Percentiles rank a stretch among this genome's conserved stretches.
phyloP scores from a whole-genome alignment of 2,888 invertebrate genomes.

The Troilus luridus region DNA sequence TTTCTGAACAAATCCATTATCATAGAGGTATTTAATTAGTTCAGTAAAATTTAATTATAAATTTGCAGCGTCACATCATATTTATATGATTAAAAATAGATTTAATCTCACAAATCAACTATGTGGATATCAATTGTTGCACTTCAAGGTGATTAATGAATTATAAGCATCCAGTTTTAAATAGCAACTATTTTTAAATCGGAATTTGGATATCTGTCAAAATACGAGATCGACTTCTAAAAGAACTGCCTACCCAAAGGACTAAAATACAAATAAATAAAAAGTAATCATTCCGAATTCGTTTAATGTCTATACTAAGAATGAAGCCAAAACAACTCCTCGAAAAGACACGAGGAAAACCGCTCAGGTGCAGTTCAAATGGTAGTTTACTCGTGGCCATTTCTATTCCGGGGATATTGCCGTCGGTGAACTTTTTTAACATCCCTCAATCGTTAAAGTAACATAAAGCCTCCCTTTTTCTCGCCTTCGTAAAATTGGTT shows the following conservation, averaged over 20 bases:
- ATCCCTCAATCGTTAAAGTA: not conserved
- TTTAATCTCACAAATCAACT: no score
- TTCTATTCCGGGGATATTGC: not conserved
- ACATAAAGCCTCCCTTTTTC: not conserved
- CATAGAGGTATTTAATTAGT: no score
- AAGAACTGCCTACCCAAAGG: not conserved
- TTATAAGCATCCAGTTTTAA: no score
- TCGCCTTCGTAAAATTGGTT: not conserved
- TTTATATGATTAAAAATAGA: no score
- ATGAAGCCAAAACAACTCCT: not conserved
- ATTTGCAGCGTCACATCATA: no score
- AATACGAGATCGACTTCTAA: no score
- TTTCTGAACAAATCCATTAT: no score
- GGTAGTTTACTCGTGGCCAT: not conserved
- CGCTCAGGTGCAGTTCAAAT: not conserved
- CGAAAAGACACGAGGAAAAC: not conserved
- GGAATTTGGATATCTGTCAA: no score
- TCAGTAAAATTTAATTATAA: no score
- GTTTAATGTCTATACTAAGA: not conserved
- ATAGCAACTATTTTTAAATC: no score
- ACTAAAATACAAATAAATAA: not conserved
- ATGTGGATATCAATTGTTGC: no score
- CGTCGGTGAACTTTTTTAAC: slow-evolving; percentile 5
- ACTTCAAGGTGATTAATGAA: no score
- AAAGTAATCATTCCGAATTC: not conserved